These are phyloP conservation scores for Potorous gilbertii DNA, from an alignment of 2,797 vertebrate genomes.

Conservation along the genomic window DNA sequence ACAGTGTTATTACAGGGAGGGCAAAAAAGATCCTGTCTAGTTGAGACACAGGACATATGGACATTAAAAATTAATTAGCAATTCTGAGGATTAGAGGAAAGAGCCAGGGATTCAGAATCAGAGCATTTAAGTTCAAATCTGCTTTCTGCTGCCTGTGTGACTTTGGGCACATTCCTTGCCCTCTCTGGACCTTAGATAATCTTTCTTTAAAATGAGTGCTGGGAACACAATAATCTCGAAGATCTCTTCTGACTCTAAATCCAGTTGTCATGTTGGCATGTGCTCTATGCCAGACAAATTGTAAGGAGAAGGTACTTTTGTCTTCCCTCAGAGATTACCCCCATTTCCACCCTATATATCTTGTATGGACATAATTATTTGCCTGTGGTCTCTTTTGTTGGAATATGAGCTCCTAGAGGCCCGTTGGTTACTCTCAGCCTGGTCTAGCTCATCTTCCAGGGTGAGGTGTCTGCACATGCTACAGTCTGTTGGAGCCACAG, in stretches of 20 bases:
- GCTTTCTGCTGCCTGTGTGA: background rate
- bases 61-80: background rate
- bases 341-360: background rate
- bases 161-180: background rate
- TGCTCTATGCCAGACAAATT: background rate
- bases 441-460: background rate
- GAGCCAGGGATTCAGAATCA: background rate
- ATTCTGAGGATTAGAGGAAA: background rate
- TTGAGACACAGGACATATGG: background rate
- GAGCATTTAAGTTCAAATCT: background rate
- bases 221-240: background rate
- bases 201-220: background rate
- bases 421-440: background rate
- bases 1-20: background rate
- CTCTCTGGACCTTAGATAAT: background rate
- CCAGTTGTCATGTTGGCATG: background rate
- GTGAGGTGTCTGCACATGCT: background rate
- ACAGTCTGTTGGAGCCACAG: background rate
- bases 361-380: background rate
- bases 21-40: background rate
- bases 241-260: background rate
- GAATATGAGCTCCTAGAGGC: background rate
- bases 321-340: background rate
- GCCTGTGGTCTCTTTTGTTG: background rate
- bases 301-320: background rate